phyloP scores from a whole-genome alignment of 2,888 invertebrate species.

The Zelleria hepariella region DNA sequence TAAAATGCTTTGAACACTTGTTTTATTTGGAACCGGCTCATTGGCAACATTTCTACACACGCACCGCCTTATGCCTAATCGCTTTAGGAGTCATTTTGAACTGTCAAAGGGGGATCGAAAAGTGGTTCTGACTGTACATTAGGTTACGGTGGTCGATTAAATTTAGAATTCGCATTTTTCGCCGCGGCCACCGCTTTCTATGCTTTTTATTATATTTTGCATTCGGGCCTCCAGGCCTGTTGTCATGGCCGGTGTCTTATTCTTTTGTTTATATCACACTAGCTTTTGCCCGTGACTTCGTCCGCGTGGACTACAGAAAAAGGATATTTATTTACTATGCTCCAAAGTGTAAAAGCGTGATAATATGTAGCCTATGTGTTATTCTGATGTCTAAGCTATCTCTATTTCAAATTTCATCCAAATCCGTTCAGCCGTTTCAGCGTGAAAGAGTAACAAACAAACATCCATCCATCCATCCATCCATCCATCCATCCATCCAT shows the following conservation, averaged over 20 bases:
- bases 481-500: too few species aligned
- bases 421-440: too few species aligned
- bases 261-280: neutral
- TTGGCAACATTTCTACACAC: neutral
- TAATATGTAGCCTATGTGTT: too few species aligned
- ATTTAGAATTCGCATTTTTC: slow-evolving; percentile 34
- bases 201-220: neutral
- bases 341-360: too few species aligned
- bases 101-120: neutral
- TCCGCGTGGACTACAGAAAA: too few species aligned
- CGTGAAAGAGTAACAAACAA: too few species aligned
- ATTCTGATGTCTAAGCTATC: too few species aligned
- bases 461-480: too few species aligned
- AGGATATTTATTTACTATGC: neutral
- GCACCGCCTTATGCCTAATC: neutral
- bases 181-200: neutral
- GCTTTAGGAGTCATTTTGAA: neutral
- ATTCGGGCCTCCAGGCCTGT: neutral
- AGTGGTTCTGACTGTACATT: slow-evolving; percentile 12
- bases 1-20: slow-evolving; percentile 15
- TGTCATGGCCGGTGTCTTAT: neutral
- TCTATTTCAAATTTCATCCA: too few species aligned
- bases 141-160: slow-evolving; percentile 20
- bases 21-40: slow-evolving; percentile 23
- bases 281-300: neutral